phyloP scores from a whole-genome alignment of 2,797 vertebrate species.

The Crypturellus tataupa region DNA sequence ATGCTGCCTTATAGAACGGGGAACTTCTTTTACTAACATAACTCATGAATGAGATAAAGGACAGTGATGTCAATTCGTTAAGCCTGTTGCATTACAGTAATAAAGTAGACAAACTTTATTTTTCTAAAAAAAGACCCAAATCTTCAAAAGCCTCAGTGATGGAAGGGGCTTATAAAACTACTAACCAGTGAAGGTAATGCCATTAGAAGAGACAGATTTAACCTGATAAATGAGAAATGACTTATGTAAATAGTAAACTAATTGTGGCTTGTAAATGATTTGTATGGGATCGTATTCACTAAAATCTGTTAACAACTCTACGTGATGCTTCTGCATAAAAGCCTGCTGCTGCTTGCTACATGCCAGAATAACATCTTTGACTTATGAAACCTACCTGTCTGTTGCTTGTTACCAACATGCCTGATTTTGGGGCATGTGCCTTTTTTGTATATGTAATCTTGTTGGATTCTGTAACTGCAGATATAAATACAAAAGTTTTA shows the following conservation, averaged over 20 bases:
- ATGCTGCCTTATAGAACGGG: constrained; percentile 86
- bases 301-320: constrained; percentile 92
- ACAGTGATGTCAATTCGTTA: constrained; percentile 88
- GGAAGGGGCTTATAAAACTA: constrained; percentile 90
- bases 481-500: constrained; percentile 80
- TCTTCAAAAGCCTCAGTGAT: constrained; percentile 79
- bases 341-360: constrained; percentile 91
- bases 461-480: constrained; percentile 78
- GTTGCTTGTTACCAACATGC: constrained; percentile 81
- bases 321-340: constrained; percentile 90
- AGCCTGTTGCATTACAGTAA: constrained; percentile 91
- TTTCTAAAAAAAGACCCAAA: constrained; percentile 53
- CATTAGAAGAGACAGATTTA: constrained; percentile 82
- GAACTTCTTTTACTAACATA: constrained; percentile 93
- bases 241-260: constrained; percentile 98
- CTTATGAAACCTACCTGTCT: constrained; percentile 81
- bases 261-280: constrained; percentile 95
- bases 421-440: constrained; percentile 85
- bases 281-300: constrained; percentile 88
- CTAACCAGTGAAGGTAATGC: constrained; percentile 90
- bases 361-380: constrained; percentile 89
- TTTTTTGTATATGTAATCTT: constrained; percentile 84
- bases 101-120: constrained; percentile 67
- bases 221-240: constrained; percentile 83
- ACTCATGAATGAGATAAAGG: constrained; percentile 85